Evolutionary conservation across 1,140 invertebrate species (phyloP), one percentile per base, ranked within the genome.

Genomic region (Thaumatotibia leucotreta): DNA sequence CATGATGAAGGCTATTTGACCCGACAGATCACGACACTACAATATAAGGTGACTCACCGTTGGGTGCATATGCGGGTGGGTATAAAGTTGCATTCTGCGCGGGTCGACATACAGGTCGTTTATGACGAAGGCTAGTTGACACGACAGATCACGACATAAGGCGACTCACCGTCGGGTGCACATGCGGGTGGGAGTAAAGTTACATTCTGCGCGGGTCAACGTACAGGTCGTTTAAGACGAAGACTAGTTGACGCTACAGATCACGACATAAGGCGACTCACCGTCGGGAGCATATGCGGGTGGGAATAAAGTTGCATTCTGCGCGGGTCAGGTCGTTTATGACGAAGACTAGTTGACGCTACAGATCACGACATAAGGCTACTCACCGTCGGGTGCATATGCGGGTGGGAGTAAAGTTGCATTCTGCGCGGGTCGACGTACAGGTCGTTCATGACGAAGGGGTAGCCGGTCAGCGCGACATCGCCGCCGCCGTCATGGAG

Each of bases 221-320:
- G n/a, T n/a, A n/a, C n/a, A 86, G 69, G 52, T 88, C 86, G 77
- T 84, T 89, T 83, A 89, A 87, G 69, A 77, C 79, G 83, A 82
- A 83, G n/a, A n/a, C n/a, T n/a, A n/a, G n/a, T n/a, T n/a, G n/a
- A n/a, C n/a, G n/a, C n/a, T n/a, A n/a, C n/a, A n/a, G n/a, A n/a
- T n/a, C n/a, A n/a, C n/a, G n/a, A n/a, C n/a, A n/a, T n/a, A n/a
- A n/a, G n/a, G n/a, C n/a, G 27, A 54, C 52, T 62, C 31, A 62
- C 61, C 29, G 61, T 66, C 14, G 77, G 81, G 69, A 80, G 76
- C 23, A 79, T n/a, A 72, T 84, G 83, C 11, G 79, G 73, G 66
- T 86, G 83, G 1, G 79, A 75, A 32, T 80, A 84, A 22, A 87
- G 73, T 62, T 83, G 80, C 84, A 89, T 87, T 76, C 86, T 89